Conservation (phyloP, 1,140 invertebrate genomes). For the Tenebrio molitor region DNA sequence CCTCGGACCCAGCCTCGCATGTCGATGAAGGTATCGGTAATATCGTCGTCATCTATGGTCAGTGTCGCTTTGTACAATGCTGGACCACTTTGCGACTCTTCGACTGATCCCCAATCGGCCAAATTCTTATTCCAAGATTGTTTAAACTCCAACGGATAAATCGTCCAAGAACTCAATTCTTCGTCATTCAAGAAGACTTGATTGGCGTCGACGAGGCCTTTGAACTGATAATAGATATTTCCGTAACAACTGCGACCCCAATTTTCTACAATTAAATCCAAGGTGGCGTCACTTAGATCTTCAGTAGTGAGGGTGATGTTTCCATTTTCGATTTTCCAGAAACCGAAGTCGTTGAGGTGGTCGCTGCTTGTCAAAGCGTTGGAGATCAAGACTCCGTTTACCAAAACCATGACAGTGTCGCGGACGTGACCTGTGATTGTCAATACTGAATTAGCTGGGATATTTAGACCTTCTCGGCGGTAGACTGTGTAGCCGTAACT, state of each 20-base stretch:
- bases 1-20: constrained; percentile 68
- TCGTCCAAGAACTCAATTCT: constrained; percentile 67
- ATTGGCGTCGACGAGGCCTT: constrained; percentile 68
- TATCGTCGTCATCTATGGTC: constrained; percentile 22
- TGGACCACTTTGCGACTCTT: constrained; percentile 53
- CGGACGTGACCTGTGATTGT: constrained; percentile 67
- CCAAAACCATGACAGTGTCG: constrained; percentile 70
- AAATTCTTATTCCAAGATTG: constrained; percentile 58
- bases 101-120: constrained; percentile 22
- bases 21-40: constrained; percentile 62
- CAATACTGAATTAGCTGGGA: constrained; percentile 59
- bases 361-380: constrained; percentile 57
- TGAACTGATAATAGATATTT: constrained; percentile 65
- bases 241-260: constrained; percentile 73
- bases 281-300: constrained; percentile 54
- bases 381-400: constrained; percentile 66
- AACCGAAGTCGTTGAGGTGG: constrained; percentile 67
- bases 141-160: constrained; percentile 70
- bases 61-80: constrained; percentile 56
- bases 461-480: constrained; percentile 64
- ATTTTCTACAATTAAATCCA: constrained; percentile 75
- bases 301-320: constrained; percentile 51
- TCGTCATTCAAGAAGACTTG: constrained; percentile 66
- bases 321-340: constrained; percentile 66
- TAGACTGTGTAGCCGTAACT: constrained; percentile 72